Evolutionary conservation across 2,888 invertebrate species (phyloP).

Genomic region (Harmothoe impar): DNA sequence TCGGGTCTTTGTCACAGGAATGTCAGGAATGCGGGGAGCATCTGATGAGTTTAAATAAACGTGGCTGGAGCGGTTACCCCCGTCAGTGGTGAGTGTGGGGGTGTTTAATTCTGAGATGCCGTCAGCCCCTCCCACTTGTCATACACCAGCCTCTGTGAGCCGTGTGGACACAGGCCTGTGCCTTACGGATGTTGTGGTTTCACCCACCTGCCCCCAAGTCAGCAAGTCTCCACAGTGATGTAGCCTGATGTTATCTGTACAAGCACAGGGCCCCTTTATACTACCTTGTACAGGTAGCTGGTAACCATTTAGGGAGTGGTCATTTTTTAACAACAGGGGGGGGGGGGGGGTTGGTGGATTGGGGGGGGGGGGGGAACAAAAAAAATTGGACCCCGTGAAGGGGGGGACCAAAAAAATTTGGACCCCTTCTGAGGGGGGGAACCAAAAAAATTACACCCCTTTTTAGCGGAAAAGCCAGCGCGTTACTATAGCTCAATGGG

Average conservation of each 20-base stretch:
- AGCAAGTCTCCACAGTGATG: neutral
- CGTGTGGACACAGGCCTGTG: neutral
- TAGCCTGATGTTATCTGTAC: neutral
- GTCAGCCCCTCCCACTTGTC: constrained; percentile 28
- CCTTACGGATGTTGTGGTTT: constrained; percentile 14
- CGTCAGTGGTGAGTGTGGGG: neutral
- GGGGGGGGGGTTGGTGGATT: no score
- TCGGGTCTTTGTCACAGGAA: constrained; percentile 19
- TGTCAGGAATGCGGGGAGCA: constrained; percentile 35
- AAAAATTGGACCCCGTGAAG: no score
- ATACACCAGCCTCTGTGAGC: neutral
- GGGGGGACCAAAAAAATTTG: no score
- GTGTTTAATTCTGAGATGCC: constrained; percentile 15
- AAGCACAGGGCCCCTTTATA: neutral
- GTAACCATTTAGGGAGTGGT: no score
- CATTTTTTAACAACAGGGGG: no score
- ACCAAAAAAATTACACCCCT: no score
- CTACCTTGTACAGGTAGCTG: neutral
- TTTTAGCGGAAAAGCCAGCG: no score
- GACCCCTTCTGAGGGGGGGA: no score
- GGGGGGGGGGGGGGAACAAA: no score
- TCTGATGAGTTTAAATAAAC: constrained; percentile 55
- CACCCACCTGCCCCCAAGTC: constrained; percentile 9
- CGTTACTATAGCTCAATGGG: no score
- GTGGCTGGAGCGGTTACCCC: neutral